Evolutionary conservation across 2,888 invertebrate genomes (phyloP), one percentile per base, ranked within the genome.

Genomic region (Pheosia tremula): DNA sequence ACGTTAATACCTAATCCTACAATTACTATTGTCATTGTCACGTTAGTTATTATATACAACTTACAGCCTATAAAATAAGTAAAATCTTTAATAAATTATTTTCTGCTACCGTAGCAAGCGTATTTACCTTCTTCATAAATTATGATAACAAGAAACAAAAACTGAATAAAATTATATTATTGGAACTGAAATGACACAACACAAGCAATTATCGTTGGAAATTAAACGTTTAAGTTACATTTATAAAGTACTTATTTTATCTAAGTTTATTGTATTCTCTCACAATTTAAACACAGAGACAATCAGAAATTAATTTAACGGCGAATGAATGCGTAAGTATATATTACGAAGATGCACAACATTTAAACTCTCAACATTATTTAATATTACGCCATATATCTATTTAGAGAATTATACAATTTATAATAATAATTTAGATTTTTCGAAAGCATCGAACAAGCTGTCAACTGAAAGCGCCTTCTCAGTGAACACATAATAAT

Each of bases 11-110:
- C 54, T 54, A 38, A 10, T 11, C 66, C 83, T 88, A 89, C 69
- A 61, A 60, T 72, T 84, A 77, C 76, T 91, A 92, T 92, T 92
- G 91, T 92, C 92, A 86, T 90, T 71, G 91, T 90, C 91, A 91
- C 92, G 72, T 82, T 74, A 70, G 69, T 69, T 77, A 67, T 62
- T 60, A 59, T 64, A 24, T 66, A 76, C 75, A 78, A 79, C 79
- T 66, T 85, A 83, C 78, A 82, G 11, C 57, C 36, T 62, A 66
- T 62, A 63, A 41, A 58, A 24, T 36, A 52, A 52, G 3, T 52
- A 37, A 13, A 24, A 47, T 3, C 45, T 45, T 45, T 10, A 45
- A 47, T 9, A 47, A n/a, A 47, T 9, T 3, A 47, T 4, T 47
- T 4, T 8, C 47, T 43, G 9, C 43, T 9, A 43, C 9, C 43